Evolutionary conservation across 2,797 vertebrate species (phyloP).

Genomic region (Neoniphon sammara): DNA sequence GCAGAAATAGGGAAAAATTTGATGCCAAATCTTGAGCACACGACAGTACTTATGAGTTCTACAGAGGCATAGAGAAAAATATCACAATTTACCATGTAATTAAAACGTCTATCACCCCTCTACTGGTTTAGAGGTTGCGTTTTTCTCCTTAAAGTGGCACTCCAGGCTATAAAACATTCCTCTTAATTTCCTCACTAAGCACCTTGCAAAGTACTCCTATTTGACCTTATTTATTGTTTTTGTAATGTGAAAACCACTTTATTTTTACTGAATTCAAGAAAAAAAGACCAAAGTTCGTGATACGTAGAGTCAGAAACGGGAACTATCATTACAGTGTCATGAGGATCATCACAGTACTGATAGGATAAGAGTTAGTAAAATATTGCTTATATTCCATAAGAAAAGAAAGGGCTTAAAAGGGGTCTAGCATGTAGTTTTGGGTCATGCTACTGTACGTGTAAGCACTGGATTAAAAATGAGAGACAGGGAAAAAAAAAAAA

Average conservation of each 20-base stretch:
- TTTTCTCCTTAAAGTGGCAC: slow-evolving; percentile 82
- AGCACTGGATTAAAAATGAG: slow-evolving; percentile 79
- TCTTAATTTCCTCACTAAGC: slow-evolving; percentile 81
- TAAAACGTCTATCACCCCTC: slow-evolving; percentile 87
- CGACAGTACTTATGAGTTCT: slow-evolving; percentile 78
- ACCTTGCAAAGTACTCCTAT: slow-evolving; percentile 77
- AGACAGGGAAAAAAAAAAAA: slow-evolving; percentile 68
- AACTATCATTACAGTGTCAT: slow-evolving; percentile 37
- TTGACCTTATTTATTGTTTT: slow-evolving; percentile 78
- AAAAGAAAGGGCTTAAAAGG: slow-evolving; percentile 63
- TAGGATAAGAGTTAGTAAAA: slow-evolving; percentile 39
- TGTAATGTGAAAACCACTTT: slow-evolving; percentile 74
- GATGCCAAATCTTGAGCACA: slow-evolving; percentile 77
- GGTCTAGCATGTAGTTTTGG: slow-evolving; percentile 67
- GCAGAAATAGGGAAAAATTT: slow-evolving; percentile 67
- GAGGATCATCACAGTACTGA: slow-evolving; percentile 42
- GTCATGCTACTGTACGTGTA: slow-evolving; percentile 69
- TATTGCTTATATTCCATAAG: slow-evolving; percentile 36
- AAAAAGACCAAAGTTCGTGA: slow-evolving; percentile 30
- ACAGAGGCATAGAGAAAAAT: slow-evolving; percentile 72
- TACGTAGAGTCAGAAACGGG: slow-evolving; percentile 44
- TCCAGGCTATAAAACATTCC: slow-evolving; percentile 81
- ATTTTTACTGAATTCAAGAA: slow-evolving; percentile 70
- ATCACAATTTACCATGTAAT: slow-evolving; percentile 88
- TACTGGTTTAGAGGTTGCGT: slow-evolving; percentile 78